These are phyloP conservation scores for Tinamus major DNA, from an alignment of 2,797 vertebrate genomes.

Conservation along the genomic window DNA sequence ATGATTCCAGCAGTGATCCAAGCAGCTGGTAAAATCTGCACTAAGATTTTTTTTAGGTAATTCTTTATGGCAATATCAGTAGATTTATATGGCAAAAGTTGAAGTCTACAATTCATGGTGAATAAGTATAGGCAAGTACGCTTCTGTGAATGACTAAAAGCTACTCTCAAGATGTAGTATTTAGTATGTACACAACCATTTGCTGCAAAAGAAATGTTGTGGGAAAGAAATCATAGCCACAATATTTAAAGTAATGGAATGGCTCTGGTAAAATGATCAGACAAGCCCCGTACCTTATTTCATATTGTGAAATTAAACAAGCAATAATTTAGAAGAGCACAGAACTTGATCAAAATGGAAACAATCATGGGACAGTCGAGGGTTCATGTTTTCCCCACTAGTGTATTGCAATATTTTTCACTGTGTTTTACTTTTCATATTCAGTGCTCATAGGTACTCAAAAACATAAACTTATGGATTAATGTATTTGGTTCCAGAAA, in stretches of 20 bases:
- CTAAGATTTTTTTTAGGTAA: neutral
- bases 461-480: neutral
- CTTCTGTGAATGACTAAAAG: neutral
- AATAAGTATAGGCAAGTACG: neutral
- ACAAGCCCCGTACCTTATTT: neutral
- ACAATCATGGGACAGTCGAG: neutral
- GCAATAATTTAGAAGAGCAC: neutral
- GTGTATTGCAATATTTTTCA: neutral
- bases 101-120: neutral
- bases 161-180: neutral
- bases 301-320: neutral
- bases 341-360: neutral
- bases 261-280: neutral
- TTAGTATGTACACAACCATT: neutral
- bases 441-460: rapidly evolving
- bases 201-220: neutral
- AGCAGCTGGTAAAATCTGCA: neutral
- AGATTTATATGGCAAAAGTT: neutral
- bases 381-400: neutral
- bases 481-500: neutral
- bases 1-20: neutral
- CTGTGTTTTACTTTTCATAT: neutral
- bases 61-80: neutral
- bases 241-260: neutral
- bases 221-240: neutral